Evolutionary conservation across 1,140 invertebrate genomes (phyloP), one percentile per base, ranked within the genome.

Genomic region (Drosophila burlai): DNA sequence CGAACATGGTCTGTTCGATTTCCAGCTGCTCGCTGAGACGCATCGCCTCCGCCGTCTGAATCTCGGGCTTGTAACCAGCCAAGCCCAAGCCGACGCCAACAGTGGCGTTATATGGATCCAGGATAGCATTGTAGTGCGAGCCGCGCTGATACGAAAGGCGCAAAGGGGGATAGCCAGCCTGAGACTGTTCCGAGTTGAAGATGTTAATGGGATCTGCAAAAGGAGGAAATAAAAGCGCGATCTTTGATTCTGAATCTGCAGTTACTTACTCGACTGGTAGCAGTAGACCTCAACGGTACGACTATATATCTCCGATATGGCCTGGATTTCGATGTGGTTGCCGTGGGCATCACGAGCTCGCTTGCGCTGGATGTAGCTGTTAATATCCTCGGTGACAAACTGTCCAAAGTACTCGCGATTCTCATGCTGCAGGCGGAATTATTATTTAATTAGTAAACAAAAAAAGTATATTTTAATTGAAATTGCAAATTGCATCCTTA

Each of bases 251-350:
- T 1, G 13, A 24, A 26, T 26, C 1, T 1, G 8, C 3, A 10
- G 2, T 1, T 45, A 86, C 93, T 91, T 93, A 97, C 97, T 96
- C 89, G 95, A 95, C 83, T 96, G 95, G 91, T 98, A 98, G 91
- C 97, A 97, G 93, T 97, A 99, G 7, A 99, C 96, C 94, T 99
- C 97, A 73, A 99, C 96, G n/a, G 96, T 97, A 76, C 98, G 94
- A 93, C 98, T 98, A 92, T 97, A 99, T 93, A 99, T 96, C 94
- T 99, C 98, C 75, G 97, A 97, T 94, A 99, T 96, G 31, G 98
- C 98, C 93, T 99, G 98, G 91, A 99, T 97, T 94, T 99, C 98
- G 79, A 99, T 96, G 93, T 99, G 98, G 94, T 99, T 99, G 43
- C 98, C 98, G 94, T 98, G 98, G 49, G 97, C 97, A 92, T 96